These are phyloP conservation scores for Taurulus bubalis DNA, from an alignment of 2,113 vertebrate genomes.

Conservation along the genomic window DNA sequence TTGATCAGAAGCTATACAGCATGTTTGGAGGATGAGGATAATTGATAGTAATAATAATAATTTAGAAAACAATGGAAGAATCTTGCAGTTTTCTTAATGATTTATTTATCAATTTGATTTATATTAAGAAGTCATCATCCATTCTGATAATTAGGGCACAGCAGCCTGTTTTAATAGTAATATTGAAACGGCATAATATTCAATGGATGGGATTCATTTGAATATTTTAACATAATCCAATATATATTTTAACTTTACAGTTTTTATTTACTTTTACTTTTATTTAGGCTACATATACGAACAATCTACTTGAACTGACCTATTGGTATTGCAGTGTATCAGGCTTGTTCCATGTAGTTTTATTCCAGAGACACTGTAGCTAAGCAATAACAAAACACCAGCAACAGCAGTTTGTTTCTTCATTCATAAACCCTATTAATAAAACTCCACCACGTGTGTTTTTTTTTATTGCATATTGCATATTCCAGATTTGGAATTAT, in stretches of 20 bases:
- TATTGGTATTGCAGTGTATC: neutral
- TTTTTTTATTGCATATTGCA: neutral
- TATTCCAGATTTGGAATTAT: neutral
- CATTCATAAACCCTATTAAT: neutral
- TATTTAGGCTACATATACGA: neutral
- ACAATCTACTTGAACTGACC: neutral
- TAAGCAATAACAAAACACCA: neutral
- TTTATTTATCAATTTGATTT: neutral
- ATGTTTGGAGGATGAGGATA: neutral
- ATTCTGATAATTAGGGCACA: neutral
- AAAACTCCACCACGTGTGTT: neutral
- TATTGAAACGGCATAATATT: neutral
- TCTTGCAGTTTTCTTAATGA: neutral
- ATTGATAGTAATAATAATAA: neutral
- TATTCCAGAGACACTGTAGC: neutral
- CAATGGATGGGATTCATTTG: too few relatives aligned
- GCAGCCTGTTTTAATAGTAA: neutral
- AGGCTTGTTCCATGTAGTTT: neutral
- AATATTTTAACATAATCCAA: constrained; percentile 10
- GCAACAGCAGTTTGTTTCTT: neutral
- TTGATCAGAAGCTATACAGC: neutral
- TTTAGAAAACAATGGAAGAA: neutral
- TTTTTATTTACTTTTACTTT: too few relatives aligned
- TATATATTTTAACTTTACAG: neutral
- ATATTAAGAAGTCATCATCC: neutral